Evolutionary conservation across 92 coral and sea anemone species (phyloP).

Genomic region (Hydrozoanthus gracilis): DNA sequence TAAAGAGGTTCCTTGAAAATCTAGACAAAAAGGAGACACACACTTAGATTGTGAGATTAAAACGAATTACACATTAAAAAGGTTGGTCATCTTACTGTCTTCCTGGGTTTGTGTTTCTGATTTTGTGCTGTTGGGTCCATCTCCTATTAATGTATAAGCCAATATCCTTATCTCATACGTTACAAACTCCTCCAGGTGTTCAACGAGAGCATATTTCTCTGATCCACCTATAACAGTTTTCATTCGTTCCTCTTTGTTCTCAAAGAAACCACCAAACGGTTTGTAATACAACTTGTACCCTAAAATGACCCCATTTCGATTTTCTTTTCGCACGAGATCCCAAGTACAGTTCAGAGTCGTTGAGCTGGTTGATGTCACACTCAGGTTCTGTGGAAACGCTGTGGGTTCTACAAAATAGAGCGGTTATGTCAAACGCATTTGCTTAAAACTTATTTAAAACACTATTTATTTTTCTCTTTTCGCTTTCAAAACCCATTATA

Average conservation of each 20-base stretch:
- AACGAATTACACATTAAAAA: too few species aligned
- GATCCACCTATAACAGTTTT: neutral
- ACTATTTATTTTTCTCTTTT: neutral
- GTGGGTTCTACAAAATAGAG: too few species aligned
- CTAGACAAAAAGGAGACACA: too few species aligned
- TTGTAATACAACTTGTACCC: neutral
- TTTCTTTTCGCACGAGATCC: neutral
- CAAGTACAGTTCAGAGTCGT: neutral
- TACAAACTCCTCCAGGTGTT: neutral
- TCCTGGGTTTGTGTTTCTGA: neutral
- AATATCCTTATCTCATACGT: neutral
- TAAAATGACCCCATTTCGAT: neutral
- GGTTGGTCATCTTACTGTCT: neutral
- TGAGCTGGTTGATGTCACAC: too few species aligned
- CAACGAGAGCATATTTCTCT: neutral
- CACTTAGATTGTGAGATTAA: too few species aligned
- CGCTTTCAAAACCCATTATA: neutral
- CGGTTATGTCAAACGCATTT: too few species aligned
- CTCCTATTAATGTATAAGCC: conserved; percentile 8
- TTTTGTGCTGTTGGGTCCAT: conserved; percentile 16
- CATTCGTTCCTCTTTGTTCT: neutral
- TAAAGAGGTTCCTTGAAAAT: too few species aligned
- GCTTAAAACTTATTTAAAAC: too few species aligned
- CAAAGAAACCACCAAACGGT: neutral
- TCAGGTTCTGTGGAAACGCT: too few species aligned